Evolutionary conservation across 2,797 vertebrate species (phyloP).

Genomic region (Coilia nasus): DNA sequence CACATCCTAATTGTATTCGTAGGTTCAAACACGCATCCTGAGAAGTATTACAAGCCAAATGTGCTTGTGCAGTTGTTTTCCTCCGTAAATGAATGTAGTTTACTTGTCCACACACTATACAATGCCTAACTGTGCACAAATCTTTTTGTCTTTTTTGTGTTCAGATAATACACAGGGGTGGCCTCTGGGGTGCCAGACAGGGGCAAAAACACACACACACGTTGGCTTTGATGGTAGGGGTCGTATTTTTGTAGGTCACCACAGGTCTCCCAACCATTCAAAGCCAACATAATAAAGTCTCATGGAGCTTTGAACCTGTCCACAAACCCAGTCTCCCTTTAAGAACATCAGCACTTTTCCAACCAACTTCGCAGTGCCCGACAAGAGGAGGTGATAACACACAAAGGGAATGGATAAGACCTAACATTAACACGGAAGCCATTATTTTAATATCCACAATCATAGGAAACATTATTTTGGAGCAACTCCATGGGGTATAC

Average conservation of each 20-base stretch:
- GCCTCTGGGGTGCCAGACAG: slow-evolving; percentile 53
- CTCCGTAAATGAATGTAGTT: not conserved
- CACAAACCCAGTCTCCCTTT: not conserved
- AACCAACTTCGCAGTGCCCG: not conserved
- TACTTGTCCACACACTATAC: slow-evolving; percentile 39
- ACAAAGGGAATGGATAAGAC: not conserved
- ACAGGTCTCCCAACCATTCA: slow-evolving; percentile 1
- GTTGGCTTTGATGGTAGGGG: not conserved
- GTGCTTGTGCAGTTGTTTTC: not conserved
- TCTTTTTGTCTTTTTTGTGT: too few species aligned
- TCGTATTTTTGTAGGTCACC: slow-evolving; percentile 7
- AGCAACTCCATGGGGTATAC: not conserved
- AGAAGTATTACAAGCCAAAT: not conserved
- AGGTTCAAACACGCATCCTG: not conserved
- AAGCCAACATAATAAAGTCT: slow-evolving; percentile 6
- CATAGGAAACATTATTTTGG: not conserved
- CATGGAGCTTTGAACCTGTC: not conserved
- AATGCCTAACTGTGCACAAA: slow-evolving; percentile 61
- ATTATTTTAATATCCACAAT: not conserved
- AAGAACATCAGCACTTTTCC: slow-evolving; percentile 12
- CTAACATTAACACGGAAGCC: not conserved
- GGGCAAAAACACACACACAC: not conserved
- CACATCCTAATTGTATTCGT: not conserved
- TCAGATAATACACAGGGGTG: slow-evolving; percentile 60
- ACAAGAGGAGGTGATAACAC: not conserved